A percentile compares a stretch with the other conserved stretches of the same genome.
These are phyloP conservation scores for Callionymus lyra DNA, from an alignment of 2,113 vertebrate genomes.

Conservation along the genomic window DNA sequence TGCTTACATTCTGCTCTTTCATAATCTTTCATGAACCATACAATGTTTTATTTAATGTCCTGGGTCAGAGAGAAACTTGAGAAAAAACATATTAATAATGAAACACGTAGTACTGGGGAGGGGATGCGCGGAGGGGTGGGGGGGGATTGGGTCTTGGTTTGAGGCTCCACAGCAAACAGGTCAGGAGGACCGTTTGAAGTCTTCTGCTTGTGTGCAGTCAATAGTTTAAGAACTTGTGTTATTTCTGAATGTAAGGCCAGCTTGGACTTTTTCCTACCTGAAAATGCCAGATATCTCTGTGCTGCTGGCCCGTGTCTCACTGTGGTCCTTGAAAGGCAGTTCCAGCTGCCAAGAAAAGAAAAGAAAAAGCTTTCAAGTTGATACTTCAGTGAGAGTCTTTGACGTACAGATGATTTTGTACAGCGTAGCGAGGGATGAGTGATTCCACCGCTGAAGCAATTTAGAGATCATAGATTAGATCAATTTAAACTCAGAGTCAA, in stretches of 20 bases:
- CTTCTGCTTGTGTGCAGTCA: conserved; percentile 68
- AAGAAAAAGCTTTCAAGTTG: conserved; percentile 15
- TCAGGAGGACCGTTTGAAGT: conserved; percentile 75
- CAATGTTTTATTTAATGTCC: conserved; percentile 99
- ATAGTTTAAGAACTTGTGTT: conserved; percentile 78
- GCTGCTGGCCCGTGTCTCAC: conserved; percentile 46
- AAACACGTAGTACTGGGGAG: conserved; percentile 64
- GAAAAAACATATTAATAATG: conserved; percentile 84
- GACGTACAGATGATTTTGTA: too few relatives aligned
- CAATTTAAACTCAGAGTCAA: too few relatives aligned
- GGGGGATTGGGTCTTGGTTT: conserved; percentile 57
- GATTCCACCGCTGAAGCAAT: too few relatives aligned
- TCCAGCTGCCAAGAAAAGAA: conserved; percentile 30
- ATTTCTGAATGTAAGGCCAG: conserved; percentile 70
- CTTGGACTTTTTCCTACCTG: conserved; percentile 62
- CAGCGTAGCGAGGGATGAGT: too few relatives aligned
- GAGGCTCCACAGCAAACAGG: conserved; percentile 73
- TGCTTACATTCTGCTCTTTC: conserved; percentile 92
- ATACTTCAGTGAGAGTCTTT: too few relatives aligned
- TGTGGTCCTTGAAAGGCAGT: conserved; percentile 48
- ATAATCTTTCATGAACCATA: conserved; percentile 97
- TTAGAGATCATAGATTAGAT: too few relatives aligned
- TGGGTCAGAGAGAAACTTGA: conserved; percentile 93
- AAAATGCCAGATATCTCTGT: conserved; percentile 68
- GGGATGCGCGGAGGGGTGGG: conserved; percentile 35